A percentile compares a stretch with the other conserved stretches of the same genome.
phyloP scores from a whole-genome alignment of 2,797 vertebrate species.

The Poecilia wingei region DNA sequence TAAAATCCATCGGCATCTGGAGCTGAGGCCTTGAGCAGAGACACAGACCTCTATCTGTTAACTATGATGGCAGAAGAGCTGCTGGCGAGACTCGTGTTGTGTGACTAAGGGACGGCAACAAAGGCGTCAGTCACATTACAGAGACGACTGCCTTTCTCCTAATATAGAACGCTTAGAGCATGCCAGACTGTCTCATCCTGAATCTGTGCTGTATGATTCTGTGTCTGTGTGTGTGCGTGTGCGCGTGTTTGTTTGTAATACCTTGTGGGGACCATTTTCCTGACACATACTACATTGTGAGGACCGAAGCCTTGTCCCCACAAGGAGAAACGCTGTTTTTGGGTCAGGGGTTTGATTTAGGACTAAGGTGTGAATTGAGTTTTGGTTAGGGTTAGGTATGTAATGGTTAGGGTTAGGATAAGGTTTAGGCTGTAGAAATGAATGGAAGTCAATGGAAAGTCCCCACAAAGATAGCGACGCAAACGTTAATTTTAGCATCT shows the following conservation, averaged over 20 bases:
- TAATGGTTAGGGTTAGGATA: no score
- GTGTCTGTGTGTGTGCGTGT: background rate
- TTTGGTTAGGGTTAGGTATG: no score
- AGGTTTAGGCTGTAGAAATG: no score
- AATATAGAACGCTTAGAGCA: constrained; percentile 49
- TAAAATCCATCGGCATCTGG: constrained; percentile 65
- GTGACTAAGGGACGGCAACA: constrained; percentile 63
- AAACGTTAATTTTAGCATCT: background rate
- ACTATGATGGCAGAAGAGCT: constrained; percentile 43
- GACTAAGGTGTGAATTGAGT: no score
- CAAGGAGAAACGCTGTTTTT: no score
- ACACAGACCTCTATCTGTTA: constrained; percentile 68
- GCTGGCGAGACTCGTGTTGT: constrained; percentile 47
- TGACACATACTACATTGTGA: no score
- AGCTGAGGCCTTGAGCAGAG: constrained; percentile 50
- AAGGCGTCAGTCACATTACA: constrained; percentile 69
- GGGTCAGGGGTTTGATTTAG: no score
- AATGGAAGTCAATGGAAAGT: no score
- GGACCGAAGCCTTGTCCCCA: no score
- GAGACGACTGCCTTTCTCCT: constrained; percentile 48
- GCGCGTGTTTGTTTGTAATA: background rate
- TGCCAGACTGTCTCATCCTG: constrained; percentile 43
- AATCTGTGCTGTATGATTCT: constrained; percentile 37
- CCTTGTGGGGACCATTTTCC: no score
- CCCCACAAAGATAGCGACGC: no score